phyloP scores from a whole-genome alignment of 2,797 vertebrate genomes.

The Bufotes viridis region DNA sequence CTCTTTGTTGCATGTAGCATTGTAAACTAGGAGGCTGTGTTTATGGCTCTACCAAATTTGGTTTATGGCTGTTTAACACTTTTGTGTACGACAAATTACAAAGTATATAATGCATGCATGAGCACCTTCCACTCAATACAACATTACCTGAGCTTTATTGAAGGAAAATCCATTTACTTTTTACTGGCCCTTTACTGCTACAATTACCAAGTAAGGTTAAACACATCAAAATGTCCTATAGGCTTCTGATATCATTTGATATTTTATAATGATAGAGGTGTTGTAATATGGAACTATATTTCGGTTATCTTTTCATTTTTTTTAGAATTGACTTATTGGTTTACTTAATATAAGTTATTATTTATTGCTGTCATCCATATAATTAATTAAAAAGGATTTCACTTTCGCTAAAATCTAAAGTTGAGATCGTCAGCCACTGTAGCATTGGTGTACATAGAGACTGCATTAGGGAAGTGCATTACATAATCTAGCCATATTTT shows the following conservation, averaged over 20 bases:
- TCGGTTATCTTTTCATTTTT: neutral
- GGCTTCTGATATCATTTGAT: no score
- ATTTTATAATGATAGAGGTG: neutral
- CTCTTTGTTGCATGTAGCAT: slow-evolving; percentile 27
- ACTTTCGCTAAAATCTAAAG: neutral
- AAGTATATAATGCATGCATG: slow-evolving; percentile 46
- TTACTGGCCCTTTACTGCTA: neutral
- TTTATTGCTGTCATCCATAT: no score
- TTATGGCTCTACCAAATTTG: slow-evolving; percentile 33
- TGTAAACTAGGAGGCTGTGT: slow-evolving; percentile 36
- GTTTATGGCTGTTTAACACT: slow-evolving; percentile 43
- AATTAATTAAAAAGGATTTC: neutral
- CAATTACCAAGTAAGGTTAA: slow-evolving; percentile 1
- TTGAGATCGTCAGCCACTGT: neutral
- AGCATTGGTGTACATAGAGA: neutral
- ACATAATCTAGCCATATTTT: no score
- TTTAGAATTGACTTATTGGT: neutral
- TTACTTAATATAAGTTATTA: neutral
- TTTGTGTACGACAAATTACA: slow-evolving; percentile 36
- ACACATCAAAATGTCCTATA: neutral
- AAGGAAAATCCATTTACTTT: slow-evolving; percentile 24
- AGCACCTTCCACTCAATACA: neutral
- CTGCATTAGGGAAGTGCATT: neutral
- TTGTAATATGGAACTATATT: neutral
- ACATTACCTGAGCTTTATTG: slow-evolving; percentile 42